These are phyloP conservation scores for Colostygia pectinataria DNA, from an alignment of 2,888 invertebrate species.

Conservation along the genomic window DNA sequence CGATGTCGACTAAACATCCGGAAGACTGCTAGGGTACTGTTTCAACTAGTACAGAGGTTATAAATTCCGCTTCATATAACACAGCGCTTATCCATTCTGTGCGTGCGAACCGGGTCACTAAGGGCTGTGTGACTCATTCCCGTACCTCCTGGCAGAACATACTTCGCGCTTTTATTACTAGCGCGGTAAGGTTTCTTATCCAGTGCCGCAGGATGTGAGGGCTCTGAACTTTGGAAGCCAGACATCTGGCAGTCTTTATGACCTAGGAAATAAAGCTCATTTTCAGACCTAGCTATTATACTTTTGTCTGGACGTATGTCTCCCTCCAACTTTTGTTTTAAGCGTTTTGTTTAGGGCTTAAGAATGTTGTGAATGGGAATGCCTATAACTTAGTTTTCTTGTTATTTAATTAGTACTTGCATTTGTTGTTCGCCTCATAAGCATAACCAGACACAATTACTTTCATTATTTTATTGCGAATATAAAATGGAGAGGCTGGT, in stretches of 20 bases:
- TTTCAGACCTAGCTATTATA: not conserved
- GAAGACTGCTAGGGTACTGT: constrained; percentile 16
- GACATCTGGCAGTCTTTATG: constrained; percentile 12
- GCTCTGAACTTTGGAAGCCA: not conserved
- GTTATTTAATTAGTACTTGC: not conserved
- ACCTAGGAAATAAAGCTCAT: constrained; percentile 14
- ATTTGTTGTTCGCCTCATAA: too few species aligned
- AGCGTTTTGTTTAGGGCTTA: constrained; percentile 15
- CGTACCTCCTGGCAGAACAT: constrained; percentile 9
- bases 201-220: not conserved
- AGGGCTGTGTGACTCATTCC: constrained; percentile 48
- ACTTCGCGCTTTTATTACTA: constrained; percentile 9
- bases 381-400: constrained; percentile 10
- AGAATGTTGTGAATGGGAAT: constrained; percentile 13
- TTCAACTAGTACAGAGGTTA: constrained; percentile 27
- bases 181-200: constrained; percentile 1
- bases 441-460: too few species aligned
- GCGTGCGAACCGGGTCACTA: constrained; percentile 72
- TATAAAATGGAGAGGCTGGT: too few species aligned
- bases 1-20: constrained; percentile 20
- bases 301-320: constrained; percentile 1
- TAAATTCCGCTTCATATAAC: constrained; percentile 54
- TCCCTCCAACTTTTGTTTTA: constrained; percentile 20
- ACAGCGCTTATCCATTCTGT: constrained; percentile 33
- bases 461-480: not conserved